Evolutionary conservation across 2,797 vertebrate species (phyloP).

Genomic region (Xerus rutilus): DNA sequence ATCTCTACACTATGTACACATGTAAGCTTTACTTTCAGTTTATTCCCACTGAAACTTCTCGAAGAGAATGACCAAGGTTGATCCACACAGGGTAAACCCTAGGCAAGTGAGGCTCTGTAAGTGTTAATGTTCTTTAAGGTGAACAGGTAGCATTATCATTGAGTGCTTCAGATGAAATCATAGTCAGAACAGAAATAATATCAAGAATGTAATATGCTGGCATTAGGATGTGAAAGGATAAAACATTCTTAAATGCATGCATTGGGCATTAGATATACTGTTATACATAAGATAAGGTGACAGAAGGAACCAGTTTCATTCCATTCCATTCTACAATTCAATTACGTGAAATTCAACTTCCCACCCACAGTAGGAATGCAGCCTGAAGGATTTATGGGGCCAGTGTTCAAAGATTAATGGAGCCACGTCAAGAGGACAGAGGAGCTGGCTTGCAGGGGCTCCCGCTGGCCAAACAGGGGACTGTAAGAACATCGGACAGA

Average conservation of each 20-base stretch:
- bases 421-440: slow-evolving; percentile 62
- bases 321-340: slow-evolving; percentile 50
- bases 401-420: slow-evolving; percentile 77
- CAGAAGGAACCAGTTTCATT: slow-evolving; percentile 16
- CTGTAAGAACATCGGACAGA: neutral
- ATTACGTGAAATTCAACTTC: slow-evolving; percentile 66
- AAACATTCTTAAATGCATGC: neutral
- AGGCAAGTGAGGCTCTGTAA: neutral
- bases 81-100: neutral
- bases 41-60: neutral
- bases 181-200: neutral
- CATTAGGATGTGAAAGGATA: neutral
- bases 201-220: neutral
- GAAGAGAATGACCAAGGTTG: neutral
- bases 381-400: slow-evolving; percentile 56
- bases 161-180: neutral
- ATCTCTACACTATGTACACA: neutral
- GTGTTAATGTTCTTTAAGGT: neutral
- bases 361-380: slow-evolving; percentile 34
- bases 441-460: neutral
- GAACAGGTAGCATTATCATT: neutral
- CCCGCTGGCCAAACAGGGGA: slow-evolving; percentile 12
- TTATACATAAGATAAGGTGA: neutral
- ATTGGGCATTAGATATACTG: neutral
- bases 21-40: neutral